Conservation (phyloP, 2,888 invertebrate genomes). For the Macropis europaea region DNA sequence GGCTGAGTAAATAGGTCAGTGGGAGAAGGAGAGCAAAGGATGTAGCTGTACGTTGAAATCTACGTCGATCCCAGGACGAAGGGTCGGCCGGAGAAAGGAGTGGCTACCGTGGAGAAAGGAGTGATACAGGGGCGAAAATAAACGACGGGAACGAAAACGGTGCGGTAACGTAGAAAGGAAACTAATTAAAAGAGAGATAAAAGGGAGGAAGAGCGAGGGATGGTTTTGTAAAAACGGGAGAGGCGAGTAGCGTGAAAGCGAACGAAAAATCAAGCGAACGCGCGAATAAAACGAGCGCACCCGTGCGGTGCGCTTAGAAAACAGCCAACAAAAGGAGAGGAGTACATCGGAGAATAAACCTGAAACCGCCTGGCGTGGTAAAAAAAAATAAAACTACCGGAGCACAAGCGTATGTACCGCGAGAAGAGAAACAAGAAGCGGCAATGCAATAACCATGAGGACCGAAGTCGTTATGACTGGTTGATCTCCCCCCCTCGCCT, state of each 20-base stretch:
- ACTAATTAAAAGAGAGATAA: conserved; percentile 27
- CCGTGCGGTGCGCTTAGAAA: background rate
- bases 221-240: conserved; percentile 3
- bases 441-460: background rate
- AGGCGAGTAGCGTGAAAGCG: conserved; percentile 4
- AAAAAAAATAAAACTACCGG: background rate
- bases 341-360: background rate
- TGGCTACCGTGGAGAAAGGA: background rate
- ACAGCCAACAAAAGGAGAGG: background rate
- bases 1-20: background rate
- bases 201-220: background rate
- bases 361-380: background rate
- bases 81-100: background rate
- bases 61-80: conserved; percentile 1
- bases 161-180: background rate
- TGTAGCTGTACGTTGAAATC: background rate
- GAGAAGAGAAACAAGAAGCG: background rate
- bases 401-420: background rate
- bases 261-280: conserved; percentile 24
- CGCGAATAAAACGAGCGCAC: conserved; percentile 1
- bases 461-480: background rate
- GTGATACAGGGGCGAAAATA: no score
- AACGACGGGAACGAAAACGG: conserved; percentile 9
- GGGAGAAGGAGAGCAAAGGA: background rate
- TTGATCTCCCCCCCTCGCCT: no score